Evolutionary conservation across 2,113 vertebrate genomes (phyloP).

Genomic region (Dromaius novaehollandiae): DNA sequence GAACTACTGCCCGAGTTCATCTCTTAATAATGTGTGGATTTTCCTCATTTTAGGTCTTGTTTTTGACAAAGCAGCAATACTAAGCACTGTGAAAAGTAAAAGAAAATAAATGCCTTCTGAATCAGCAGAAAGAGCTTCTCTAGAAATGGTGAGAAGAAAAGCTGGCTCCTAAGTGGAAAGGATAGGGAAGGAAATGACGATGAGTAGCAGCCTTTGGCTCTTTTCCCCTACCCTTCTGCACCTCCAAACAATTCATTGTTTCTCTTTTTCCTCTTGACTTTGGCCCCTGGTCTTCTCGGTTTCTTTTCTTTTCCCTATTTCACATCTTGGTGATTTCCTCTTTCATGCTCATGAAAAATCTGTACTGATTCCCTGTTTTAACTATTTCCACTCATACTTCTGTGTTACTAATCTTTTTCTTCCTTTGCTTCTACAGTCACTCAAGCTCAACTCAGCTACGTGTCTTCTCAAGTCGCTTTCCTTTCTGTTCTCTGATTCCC

Average conservation of each 20-base stretch:
- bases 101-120: not conserved
- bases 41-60: not conserved
- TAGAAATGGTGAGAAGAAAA: not conserved
- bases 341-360: rapidly evolving
- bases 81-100: not conserved
- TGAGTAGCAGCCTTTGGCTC: not conserved
- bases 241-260: not conserved
- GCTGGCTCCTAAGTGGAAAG: not conserved
- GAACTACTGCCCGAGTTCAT: not conserved
- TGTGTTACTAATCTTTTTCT: not conserved
- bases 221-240: not conserved
- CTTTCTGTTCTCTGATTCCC: not conserved
- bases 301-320: not conserved
- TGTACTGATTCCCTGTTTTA: not conserved
- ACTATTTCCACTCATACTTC: not conserved
- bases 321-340: not conserved
- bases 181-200: not conserved
- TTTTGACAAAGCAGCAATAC: not conserved
- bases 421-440: not conserved
- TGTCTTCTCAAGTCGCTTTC: not conserved
- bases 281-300: not conserved
- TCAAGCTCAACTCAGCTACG: not conserved
- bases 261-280: not conserved
- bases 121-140: not conserved
- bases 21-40: not conserved